phyloP scores from a whole-genome alignment of 2,888 invertebrate genomes.

The Amphipoea lucens region DNA sequence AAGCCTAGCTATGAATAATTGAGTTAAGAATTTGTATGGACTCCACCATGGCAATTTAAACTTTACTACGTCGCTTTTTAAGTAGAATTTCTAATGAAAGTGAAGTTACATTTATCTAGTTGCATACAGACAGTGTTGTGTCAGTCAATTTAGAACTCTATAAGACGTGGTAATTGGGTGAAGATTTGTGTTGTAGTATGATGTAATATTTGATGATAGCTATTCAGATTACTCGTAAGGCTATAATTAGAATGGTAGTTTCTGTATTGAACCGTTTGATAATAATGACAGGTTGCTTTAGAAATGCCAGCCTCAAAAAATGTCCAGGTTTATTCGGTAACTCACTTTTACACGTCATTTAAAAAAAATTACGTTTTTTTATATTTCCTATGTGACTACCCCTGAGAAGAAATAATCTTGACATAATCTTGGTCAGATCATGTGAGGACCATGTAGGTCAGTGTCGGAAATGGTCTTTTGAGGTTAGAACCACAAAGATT shows the following conservation, averaged over 20 bases:
- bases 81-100: conserved; percentile 27
- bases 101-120: conserved; percentile 17
- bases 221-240: conserved; percentile 31
- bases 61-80: conserved; percentile 10
- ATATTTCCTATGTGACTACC: background rate
- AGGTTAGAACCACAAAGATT: too few relatives aligned
- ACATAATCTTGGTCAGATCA: background rate
- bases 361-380: too few relatives aligned
- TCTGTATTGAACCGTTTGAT: conserved; percentile 5
- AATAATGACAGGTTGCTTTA: conserved; percentile 15
- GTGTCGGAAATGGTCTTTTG: too few relatives aligned
- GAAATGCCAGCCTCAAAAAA: background rate
- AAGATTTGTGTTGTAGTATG: conserved; percentile 5
- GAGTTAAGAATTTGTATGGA: conserved; percentile 55
- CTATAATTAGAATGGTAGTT: conserved; percentile 31
- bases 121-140: conserved; percentile 8
- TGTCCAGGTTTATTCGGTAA: background rate
- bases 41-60: conserved; percentile 14
- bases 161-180: background rate
- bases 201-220: conserved; percentile 21
- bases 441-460: too few relatives aligned
- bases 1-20: conserved; percentile 63
- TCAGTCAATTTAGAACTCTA: conserved; percentile 37
- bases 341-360: background rate
- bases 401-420: background rate